Percentiles rank a stretch among this genome's conserved stretches.
Evolutionary conservation across 2,113 vertebrate species (phyloP).

Genomic region (Falco punctatus): DNA sequence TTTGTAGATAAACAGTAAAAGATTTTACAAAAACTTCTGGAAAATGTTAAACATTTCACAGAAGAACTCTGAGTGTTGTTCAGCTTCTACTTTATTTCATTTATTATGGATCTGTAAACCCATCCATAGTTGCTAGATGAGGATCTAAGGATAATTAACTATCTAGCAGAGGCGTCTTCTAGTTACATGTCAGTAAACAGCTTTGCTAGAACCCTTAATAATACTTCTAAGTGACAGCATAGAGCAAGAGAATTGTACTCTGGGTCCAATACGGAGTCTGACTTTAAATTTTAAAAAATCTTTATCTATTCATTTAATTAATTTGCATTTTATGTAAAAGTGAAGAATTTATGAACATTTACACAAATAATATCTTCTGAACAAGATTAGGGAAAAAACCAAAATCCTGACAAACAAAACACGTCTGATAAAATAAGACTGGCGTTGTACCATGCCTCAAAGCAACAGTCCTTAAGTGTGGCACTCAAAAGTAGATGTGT

Average conservation of each 20-base stretch:
- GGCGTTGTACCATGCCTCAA: neutral
- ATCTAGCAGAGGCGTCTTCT: neutral
- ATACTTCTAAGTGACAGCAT: neutral
- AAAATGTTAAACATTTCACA: neutral
- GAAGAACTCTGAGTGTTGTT: neutral
- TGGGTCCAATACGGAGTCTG: accelerated
- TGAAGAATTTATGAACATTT: neutral
- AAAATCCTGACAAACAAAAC: neutral
- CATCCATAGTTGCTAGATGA: neutral
- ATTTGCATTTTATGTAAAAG: neutral
- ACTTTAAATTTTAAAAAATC: neutral
- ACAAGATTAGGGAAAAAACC: neutral
- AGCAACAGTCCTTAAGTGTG: neutral
- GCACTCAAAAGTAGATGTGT: neutral
- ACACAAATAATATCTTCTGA: neutral
- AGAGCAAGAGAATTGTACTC: neutral
- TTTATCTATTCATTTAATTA: neutral
- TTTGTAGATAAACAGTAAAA: neutral
- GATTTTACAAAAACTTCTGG: neutral
- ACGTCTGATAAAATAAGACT: neutral
- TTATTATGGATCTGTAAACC: neutral
- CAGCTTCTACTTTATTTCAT: neutral
- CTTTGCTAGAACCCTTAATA: neutral
- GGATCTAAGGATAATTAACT: neutral
- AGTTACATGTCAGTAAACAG: neutral